Conservation (phyloP, 2,888 invertebrate species). For the Trichacis sp. region DNA sequence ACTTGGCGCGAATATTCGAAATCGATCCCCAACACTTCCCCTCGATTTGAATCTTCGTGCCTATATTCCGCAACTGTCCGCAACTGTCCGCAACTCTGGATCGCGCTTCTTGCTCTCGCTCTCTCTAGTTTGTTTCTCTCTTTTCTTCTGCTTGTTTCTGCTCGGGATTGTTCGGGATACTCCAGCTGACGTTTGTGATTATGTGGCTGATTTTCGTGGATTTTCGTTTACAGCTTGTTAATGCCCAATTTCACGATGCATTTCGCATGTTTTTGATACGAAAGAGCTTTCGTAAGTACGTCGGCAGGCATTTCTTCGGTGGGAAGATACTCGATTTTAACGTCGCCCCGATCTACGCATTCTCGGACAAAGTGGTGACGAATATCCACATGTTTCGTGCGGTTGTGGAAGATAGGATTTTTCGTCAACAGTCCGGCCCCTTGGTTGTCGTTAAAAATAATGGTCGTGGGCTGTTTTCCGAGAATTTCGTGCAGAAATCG, state of each 20-base stretch:
- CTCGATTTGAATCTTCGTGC: slow-evolving; percentile 4
- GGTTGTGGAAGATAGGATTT: slow-evolving; percentile 24
- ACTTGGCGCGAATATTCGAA: too few species aligned
- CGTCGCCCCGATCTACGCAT: slow-evolving; percentile 7
- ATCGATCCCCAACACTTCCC: slow-evolving; percentile 7
- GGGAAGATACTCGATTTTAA: slow-evolving; percentile 14
- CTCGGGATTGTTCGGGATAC: too few species aligned
- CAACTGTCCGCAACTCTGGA: too few species aligned
- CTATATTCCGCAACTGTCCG: too few species aligned
- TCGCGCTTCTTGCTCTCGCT: too few species aligned
- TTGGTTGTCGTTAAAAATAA: slow-evolving; percentile 30
- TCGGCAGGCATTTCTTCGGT: slow-evolving; percentile 27
- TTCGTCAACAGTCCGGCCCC: slow-evolving; percentile 23
- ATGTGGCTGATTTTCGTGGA: too few species aligned
- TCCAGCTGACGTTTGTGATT: background rate
- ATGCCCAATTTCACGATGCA: background rate
- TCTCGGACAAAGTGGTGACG: slow-evolving; percentile 35
- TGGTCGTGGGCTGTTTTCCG: background rate
- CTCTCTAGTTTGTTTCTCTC: too few species aligned
- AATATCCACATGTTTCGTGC: slow-evolving; percentile 36
- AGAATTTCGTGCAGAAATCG: slow-evolving; percentile 11
- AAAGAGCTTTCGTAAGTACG: slow-evolving; percentile 15
- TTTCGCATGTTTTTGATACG: background rate
- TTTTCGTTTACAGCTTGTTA: too few species aligned
- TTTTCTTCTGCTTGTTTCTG: too few species aligned